Base-by-base conservation (phyloP, 2,888 invertebrate genomes). In the Teleiodes luculella region DNA sequence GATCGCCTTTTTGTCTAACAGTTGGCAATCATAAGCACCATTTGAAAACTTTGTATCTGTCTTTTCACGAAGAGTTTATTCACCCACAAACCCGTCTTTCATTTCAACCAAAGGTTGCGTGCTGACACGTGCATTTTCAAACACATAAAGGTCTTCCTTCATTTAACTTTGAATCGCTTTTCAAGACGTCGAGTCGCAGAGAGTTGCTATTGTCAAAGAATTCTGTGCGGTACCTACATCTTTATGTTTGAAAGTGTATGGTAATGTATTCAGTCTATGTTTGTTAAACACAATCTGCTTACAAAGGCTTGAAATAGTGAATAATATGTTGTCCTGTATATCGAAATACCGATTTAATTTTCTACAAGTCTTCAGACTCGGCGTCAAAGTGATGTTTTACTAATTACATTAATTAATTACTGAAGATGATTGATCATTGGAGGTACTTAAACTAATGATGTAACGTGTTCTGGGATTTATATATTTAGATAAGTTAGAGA, bases 101-200 rank as follows among this genome's bases (percentile, higher is more conserved):
- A 13, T 24, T 20, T 2, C 13, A 10, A 13, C 30, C n/a, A n/a
- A n/a, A 45, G 7, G 5, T n/a, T 24, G 28, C 28, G 13, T 39
- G 39, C 57, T 13, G 45, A 24, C 45, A 30, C 30, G 45, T 45
- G 20, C 24, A 18, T 18, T 18, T 41, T 18, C 39, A 41, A 35
- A 35, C 58, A 60, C 62, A 58, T 51, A 46, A 53, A 46, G 31
- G 35, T 46, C 46, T 53, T 50, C 31, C 33, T 30, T 28, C 30
- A 41, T 50, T 35, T 49, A 53, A 46, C 54, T 36, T 49, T 51
- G 50, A 46, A 52, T 53, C 46, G 45, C 3, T 8, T 16, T 18
- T 10, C 11, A 41, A 18, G 18, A 18, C 16, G 20, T 10, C 18
- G 20, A 41, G 20, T 24, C 24, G 24, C 24, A 24, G 24, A 24